Percentiles rank a stretch among this genome's conserved stretches.
Conservation (phyloP, 2,113 vertebrate species). For the Pteronura brasiliensis region DNA sequence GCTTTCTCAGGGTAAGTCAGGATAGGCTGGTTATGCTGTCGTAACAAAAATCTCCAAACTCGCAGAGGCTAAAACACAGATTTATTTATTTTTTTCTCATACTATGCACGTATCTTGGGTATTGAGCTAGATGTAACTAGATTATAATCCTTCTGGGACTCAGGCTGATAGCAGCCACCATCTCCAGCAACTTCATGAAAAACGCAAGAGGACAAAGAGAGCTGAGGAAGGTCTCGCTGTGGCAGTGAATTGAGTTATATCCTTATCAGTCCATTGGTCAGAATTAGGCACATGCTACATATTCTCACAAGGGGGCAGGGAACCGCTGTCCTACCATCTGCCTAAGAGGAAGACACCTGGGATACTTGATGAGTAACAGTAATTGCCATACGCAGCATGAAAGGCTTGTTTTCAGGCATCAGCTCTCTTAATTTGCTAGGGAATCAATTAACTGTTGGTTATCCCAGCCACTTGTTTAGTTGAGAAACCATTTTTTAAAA, state of each 20-base stretch:
- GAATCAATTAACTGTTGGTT: constrained; percentile 23
- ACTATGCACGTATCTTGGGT: not conserved
- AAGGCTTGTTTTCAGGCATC: not conserved
- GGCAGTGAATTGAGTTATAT: not conserved
- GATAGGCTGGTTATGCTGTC: not conserved
- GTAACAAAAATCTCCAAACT: not conserved
- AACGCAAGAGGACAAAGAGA: not conserved
- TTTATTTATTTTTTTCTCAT: not conserved
- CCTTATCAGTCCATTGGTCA: not conserved
- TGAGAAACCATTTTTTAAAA: not conserved
- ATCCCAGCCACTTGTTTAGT: not conserved
- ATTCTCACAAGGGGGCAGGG: not conserved
- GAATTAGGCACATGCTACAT: not conserved
- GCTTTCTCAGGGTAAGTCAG: not conserved
- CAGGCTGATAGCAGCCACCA: not conserved
- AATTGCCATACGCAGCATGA: not conserved
- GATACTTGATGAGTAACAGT: not conserved
- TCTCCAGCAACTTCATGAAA: not conserved
- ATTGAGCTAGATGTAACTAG: not conserved
- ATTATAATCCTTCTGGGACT: not conserved
- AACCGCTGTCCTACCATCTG: constrained; percentile 2
- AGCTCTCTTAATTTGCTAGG: constrained; percentile 8
- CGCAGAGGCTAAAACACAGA: not conserved
- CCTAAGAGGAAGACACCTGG: constrained; percentile 34
- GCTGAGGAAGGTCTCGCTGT: not conserved